phyloP scores from a whole-genome alignment of 2,113 vertebrate species.

The Potamarius usumacintae region DNA sequence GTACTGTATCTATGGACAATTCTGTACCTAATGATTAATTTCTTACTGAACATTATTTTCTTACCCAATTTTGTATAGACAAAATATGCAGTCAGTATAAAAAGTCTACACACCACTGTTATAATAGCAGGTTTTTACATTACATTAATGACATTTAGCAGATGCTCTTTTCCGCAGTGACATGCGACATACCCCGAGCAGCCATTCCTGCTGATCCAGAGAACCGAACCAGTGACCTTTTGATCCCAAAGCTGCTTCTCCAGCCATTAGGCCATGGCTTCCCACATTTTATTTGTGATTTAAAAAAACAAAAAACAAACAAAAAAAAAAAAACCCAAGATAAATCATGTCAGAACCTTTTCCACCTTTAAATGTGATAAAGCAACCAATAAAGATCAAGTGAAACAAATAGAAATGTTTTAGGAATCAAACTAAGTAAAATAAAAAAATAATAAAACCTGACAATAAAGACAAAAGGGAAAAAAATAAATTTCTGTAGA shows the following conservation, averaged over 20 bases:
- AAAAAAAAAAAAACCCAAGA: no score
- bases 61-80: not conserved
- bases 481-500: not conserved
- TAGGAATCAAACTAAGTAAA: not conserved
- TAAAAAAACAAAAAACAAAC: no score
- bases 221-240: no score
- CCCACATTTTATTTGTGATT: no score
- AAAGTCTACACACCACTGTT: not conserved
- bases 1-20: not conserved
- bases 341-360: not conserved
- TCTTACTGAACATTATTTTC: not conserved
- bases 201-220: no score
- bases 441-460: not conserved
- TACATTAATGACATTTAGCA: no score
- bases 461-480: not conserved
- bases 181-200: no score
- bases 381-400: not conserved
- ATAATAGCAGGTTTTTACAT: not conserved
- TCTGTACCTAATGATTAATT: not conserved
- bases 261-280: no score
- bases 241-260: no score
- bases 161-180: no score
- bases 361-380: not conserved
- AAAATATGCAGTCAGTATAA: not conserved
- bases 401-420: not conserved